Base-by-base conservation (phyloP, 2,888 invertebrate genomes). In the Phania funesta region DNA sequence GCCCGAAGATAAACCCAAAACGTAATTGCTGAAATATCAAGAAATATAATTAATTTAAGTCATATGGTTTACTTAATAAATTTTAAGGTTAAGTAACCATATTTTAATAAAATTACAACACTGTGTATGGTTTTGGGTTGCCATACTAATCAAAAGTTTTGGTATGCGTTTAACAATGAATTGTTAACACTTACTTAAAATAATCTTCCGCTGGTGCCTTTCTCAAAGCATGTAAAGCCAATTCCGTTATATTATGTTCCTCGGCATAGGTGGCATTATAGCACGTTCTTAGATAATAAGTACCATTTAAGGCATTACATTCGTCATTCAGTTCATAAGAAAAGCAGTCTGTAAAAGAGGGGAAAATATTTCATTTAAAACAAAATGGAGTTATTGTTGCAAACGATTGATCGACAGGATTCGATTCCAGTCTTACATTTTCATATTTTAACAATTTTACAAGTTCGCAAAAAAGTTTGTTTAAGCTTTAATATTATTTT, bases 201-300 rank as follows among this genome's bases (percentile, higher is more conserved):
- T 94, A 95, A 90, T 95, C 95, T 88, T 95, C 95, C 46, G 95
- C 94, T 1, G 95, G 95, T 48, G 94, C 94, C 78, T 92, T 92
- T 70, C 93, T 92, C 9, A 94, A 87, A 5, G 93, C 93, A 64
- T 91, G 91, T 32, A 93, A 91, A 5, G 94, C 93, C 84, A 93
- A 85, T 35, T 91, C 91, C 0, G 92, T 91, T 68, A 94, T 92
- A 84, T 94, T 93, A 85, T 93, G 90, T 20, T 91, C 90, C 20
- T 90, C 87, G 20, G 93, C 91, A 85, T 93, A 93, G 26, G 91
- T 93, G 75, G 93, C 91, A 88, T 94, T 94, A 80, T 93, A 92
- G 86, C 94, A 95, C 83, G 92, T 91, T 68, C 93, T 90, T 86
- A 94, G 91, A 86, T 94, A 95, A 87, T 93, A 95, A 11, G 94